Evolutionary conservation across 2,113 vertebrate genomes (phyloP).

Genomic region (Coracopsis vasa): DNA sequence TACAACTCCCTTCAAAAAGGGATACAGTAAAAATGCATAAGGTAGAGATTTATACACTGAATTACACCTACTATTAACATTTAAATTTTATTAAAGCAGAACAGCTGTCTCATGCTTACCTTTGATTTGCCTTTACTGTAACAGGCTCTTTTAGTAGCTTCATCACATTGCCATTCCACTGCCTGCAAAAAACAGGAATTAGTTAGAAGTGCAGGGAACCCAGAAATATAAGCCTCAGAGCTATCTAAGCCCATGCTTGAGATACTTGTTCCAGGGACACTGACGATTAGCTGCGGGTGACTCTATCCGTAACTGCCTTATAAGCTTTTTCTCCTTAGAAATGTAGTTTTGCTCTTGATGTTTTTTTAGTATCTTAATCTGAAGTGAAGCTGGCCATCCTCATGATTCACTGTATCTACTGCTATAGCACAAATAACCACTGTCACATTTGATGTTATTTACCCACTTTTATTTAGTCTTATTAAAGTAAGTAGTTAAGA

Average conservation of each 20-base stretch:
- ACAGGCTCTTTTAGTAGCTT: constrained; percentile 92
- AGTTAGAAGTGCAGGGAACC: background rate
- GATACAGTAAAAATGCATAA: background rate
- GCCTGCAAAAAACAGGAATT: constrained; percentile 73
- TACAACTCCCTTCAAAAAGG: background rate
- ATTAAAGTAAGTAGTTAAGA: background rate
- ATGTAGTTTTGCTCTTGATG: background rate
- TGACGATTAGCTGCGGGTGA: background rate
- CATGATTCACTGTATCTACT: background rate
- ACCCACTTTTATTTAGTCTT: background rate
- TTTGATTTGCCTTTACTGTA: constrained; percentile 96
- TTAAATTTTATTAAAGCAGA: background rate
- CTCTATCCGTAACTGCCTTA: background rate
- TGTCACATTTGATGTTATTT: background rate
- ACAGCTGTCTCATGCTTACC: constrained; percentile 74
- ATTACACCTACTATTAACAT: background rate
- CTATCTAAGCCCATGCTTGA: background rate
- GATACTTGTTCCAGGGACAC: background rate
- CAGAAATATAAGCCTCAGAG: background rate
- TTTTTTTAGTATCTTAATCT: background rate
- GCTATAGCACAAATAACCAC: background rate
- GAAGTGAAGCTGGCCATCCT: background rate
- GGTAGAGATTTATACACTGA: background rate
- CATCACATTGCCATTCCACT: constrained; percentile 92
- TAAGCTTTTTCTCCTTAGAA: background rate